Conservation (phyloP, 1,140 invertebrate species). For the Elymnias hypermnestra region DNA sequence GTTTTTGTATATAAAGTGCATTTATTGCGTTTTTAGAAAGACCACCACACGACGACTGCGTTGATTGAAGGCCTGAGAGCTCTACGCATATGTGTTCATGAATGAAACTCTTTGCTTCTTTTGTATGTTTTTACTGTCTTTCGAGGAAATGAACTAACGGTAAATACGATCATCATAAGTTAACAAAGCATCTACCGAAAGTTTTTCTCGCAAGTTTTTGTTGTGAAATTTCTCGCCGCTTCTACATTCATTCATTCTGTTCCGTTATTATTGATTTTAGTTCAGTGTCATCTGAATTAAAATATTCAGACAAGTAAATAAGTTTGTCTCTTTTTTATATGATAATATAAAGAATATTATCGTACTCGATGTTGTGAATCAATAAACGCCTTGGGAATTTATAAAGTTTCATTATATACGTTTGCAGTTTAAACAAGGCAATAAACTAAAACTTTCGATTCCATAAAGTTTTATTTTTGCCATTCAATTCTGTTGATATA, state of each 20-base stretch:
- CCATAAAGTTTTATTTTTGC: slow-evolving; percentile 16
- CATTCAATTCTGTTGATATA: slow-evolving; percentile 6
- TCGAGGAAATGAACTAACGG: slow-evolving; percentile 18
- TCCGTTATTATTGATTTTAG: slow-evolving; percentile 3
- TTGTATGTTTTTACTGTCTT: slow-evolving; percentile 11
- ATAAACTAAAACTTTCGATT: slow-evolving; percentile 25
- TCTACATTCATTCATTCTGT: slow-evolving; percentile 3
- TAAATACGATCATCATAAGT: slow-evolving; percentile 8
- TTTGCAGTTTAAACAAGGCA: slow-evolving; percentile 12
- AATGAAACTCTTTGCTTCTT: slow-evolving; percentile 29
- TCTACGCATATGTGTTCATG: slow-evolving; percentile 26
- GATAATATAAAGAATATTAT: too few species aligned
- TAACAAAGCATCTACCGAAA: slow-evolving; percentile 8
- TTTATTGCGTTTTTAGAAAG: slow-evolving; percentile 44
- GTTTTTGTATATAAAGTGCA: slow-evolving; percentile 39
- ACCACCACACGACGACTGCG: slow-evolving; percentile 46
- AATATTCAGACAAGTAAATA: background rate
- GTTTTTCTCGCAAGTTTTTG: slow-evolving; percentile 8
- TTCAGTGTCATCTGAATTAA: background rate
- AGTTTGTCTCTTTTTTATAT: too few species aligned
- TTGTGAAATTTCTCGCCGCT: background rate
- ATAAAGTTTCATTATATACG: slow-evolving; percentile 6
- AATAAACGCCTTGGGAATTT: too few species aligned
- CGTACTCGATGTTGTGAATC: too few species aligned
- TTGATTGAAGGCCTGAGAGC: slow-evolving; percentile 34